Evolutionary conservation across 2,797 vertebrate species (phyloP).

Genomic region (Trachurus trachurus): DNA sequence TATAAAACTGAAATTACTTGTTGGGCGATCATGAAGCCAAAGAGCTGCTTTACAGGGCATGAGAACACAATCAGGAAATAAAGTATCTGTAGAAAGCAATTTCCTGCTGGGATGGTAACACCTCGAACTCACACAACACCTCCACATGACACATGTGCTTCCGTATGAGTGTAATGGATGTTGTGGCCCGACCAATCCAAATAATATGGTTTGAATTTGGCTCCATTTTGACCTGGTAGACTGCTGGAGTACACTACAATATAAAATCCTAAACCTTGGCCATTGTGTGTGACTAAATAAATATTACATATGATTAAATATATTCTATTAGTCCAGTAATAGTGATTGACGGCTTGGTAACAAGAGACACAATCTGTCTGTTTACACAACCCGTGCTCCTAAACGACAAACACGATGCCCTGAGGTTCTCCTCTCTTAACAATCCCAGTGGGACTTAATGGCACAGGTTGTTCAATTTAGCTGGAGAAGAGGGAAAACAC

Average conservation of each 20-base stretch:
- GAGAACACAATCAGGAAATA: conserved; percentile 45
- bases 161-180: conserved; percentile 19
- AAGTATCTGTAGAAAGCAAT: conserved; percentile 63
- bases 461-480: conserved; percentile 14
- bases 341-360: conserved; percentile 16
- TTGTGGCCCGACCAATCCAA: conserved; percentile 16
- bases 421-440: conserved; percentile 10
- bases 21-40: conserved; percentile 29
- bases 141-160: conserved; percentile 34
- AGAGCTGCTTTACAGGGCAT: conserved; percentile 32
- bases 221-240: conserved; percentile 18
- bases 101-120: conserved; percentile 67
- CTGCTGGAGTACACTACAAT: background rate
- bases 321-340: background rate
- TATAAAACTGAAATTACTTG: conserved; percentile 25
- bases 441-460: conserved; percentile 11
- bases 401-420: background rate
- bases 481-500: conserved; percentile 3
- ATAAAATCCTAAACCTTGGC: conserved; percentile 19
- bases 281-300: conserved; percentile 17
- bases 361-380: conserved; percentile 30
- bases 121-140: conserved; percentile 66
- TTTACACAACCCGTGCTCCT: background rate
- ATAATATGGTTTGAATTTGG: conserved; percentile 57
- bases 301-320: conserved; percentile 1